These are phyloP conservation scores for Drosophila sturtevanti DNA, from an alignment of 1,140 invertebrate species.

Conservation along the genomic window DNA sequence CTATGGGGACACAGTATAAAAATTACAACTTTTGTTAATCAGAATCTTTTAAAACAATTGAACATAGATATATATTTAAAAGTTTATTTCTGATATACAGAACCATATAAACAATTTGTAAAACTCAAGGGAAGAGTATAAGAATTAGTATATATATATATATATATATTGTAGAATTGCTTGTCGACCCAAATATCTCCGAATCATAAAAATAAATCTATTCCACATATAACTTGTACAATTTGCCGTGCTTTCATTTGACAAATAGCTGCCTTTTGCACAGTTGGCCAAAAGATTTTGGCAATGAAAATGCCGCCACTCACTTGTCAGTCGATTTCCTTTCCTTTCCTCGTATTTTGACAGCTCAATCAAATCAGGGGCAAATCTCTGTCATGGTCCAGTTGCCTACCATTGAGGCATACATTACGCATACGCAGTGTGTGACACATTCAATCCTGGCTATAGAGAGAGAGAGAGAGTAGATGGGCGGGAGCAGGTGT, in stretches of 20 bases:
- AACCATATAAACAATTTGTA: too few species aligned
- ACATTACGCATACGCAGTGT: conserved; percentile 63
- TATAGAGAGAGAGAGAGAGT: too few species aligned
- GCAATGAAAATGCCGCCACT: conserved; percentile 37
- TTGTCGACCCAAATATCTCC: conserved; percentile 33
- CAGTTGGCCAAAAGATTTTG: conserved; percentile 43
- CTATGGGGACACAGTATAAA: too few species aligned
- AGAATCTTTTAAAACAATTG: too few species aligned
- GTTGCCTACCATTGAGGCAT: neutral
- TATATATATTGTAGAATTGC: conserved; percentile 28
- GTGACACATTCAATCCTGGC: conserved; percentile 40
- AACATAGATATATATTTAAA: too few species aligned
- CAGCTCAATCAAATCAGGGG: conserved; percentile 35
- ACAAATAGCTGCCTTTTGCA: conserved; percentile 54
- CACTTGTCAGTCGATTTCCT: conserved; percentile 53
- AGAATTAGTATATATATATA: neutral
- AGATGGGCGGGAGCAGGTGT: conserved; percentile 1
- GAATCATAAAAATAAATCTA: conserved; percentile 56
- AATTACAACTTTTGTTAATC: too few species aligned
- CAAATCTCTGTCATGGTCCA: conserved; percentile 5
- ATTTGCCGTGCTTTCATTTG: conserved; percentile 26
- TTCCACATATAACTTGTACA: conserved; percentile 17
- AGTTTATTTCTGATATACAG: too few species aligned
- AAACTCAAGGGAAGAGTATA: neutral
- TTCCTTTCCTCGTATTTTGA: conserved; percentile 40